Evolutionary conservation across 2,113 vertebrate genomes (phyloP), one percentile per base, ranked within the genome.

Genomic region (Terrapene triunguis): DNA sequence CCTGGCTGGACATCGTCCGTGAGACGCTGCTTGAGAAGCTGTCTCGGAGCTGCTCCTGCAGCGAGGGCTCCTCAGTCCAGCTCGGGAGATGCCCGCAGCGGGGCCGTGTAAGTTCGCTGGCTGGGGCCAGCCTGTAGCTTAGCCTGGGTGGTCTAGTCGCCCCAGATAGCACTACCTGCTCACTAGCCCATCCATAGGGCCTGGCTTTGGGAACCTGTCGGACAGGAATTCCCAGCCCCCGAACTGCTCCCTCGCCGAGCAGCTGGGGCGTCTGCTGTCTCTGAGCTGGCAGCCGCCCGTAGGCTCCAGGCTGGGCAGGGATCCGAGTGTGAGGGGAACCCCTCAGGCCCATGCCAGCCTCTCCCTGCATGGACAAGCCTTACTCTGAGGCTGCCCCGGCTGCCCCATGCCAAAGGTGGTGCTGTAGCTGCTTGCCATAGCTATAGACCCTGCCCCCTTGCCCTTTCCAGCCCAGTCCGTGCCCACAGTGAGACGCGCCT

Each of bases 1-100:
- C 98, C 38, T 97, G 99, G 96, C 96, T 99, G 98, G 98, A 99
- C 89, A 98, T 99, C 97, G 98, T 99, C 98, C 98, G 98, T 92
- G 98, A 99, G 94, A 98, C 98, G 3, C 95, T 98, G 96, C 92
- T 95, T 84, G 97, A 98, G 95, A 98, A 97, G 98, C 98, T 99
- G 85, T 98, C 98, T 96, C 98, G 98, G 84, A 98, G 98, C 97
- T 99, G 98, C 97, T 98, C 98, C 81, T 99, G 98, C 94, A 96
- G 98, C 53, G 97, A 98, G 25, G 98, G 97, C 95, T 98, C 98
- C 80, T 98, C 98, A 17, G 93, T 97, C 29, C 96, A 98, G 91
- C 98, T 97, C 1, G 82, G 96, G 88, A 96, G 94, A 53, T 97
- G 96, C 95, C 96, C 96, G 13, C 84, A 95, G 92, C 95, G 95